Percentiles rank a stretch among this genome's conserved stretches.
Evolutionary conservation across 2,888 invertebrate species (phyloP).

Genomic region (Xestobium rufovillosum): DNA sequence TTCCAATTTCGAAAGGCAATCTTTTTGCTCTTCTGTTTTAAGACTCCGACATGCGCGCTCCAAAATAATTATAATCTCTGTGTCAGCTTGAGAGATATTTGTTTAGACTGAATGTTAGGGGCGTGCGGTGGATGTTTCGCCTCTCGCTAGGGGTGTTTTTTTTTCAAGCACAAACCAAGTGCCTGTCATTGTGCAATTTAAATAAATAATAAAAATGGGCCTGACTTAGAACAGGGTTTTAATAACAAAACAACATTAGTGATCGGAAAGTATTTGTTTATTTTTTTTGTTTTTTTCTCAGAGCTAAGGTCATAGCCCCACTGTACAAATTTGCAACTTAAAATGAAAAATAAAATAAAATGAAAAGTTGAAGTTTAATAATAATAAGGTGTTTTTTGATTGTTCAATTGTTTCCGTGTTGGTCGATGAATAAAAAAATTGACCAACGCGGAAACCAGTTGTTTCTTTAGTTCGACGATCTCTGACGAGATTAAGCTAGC

Average conservation of each 20-base stretch:
- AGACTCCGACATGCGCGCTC: too few species aligned
- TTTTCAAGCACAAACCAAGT: constrained; percentile 38
- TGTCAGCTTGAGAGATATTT: too few species aligned
- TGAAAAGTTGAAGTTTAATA: constrained; percentile 25
- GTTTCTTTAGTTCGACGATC: constrained; percentile 37
- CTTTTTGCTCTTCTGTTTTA: too few species aligned
- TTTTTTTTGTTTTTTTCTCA: constrained; percentile 23
- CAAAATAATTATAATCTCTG: too few species aligned
- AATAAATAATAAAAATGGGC: constrained; percentile 34
- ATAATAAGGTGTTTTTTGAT: constrained; percentile 35
- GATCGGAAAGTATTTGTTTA: constrained; percentile 27
- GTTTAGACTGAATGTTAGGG: too few species aligned
- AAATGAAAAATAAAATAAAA: constrained; percentile 17
- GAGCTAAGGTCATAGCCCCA: constrained; percentile 33
- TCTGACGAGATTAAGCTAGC: constrained; percentile 42
- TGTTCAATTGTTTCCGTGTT: constrained; percentile 24
- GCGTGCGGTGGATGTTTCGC: too few species aligned
- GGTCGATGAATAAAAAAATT: constrained; percentile 11
- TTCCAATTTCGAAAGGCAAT: constrained; percentile 16
- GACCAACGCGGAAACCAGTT: constrained; percentile 32
- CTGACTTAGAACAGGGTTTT: constrained; percentile 42
- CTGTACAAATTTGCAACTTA: constrained; percentile 33
- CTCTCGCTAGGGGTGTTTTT: neutral
- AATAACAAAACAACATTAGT: constrained; percentile 29
- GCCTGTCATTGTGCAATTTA: constrained; percentile 44